A percentile compares a stretch with the other conserved stretches of the same genome.
These are phyloP conservation scores for Micromesistius poutassou DNA, from an alignment of 2,797 vertebrate genomes.

Conservation along the genomic window DNA sequence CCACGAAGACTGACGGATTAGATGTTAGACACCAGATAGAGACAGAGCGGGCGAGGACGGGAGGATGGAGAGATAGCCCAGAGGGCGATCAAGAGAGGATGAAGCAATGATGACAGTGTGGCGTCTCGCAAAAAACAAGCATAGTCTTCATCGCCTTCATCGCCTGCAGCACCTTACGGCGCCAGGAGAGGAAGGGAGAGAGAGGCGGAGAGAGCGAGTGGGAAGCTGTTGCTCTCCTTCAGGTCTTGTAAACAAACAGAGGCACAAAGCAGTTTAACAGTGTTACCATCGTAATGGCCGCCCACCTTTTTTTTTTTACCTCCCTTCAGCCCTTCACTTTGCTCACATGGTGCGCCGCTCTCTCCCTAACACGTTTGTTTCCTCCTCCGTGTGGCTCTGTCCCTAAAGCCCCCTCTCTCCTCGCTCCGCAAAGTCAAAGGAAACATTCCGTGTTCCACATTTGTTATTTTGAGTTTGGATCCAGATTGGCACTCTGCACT, in stretches of 20 bases:
- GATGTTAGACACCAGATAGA: not conserved
- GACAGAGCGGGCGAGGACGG: slow-evolving; percentile 3
- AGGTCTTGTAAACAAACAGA: slow-evolving; percentile 8
- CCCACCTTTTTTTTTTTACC: not conserved
- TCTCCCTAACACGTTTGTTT: not conserved
- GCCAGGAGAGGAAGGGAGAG: slow-evolving; percentile 55
- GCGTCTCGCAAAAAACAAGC: slow-evolving; percentile 25
- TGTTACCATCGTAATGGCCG: not conserved
- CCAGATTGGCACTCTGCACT: not conserved
- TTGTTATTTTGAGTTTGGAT: slow-evolving; percentile 1
- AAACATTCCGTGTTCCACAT: not conserved
- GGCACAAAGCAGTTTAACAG: no score
- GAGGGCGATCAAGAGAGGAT: not conserved
- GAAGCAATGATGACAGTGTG: no score
- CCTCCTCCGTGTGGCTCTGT: not conserved
- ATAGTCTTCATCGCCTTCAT: slow-evolving; percentile 29
- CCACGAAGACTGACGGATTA: not conserved
- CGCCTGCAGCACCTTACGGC: slow-evolving; percentile 46
- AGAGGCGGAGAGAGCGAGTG: not conserved
- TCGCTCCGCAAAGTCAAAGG: not conserved
- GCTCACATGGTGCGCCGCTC: not conserved
- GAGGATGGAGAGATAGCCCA: slow-evolving; percentile 8
- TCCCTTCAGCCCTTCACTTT: not conserved
- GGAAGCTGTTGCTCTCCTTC: slow-evolving; percentile 54
- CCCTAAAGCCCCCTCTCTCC: not conserved